Evolutionary conservation across 2,888 invertebrate genomes (phyloP).

Genomic region (Apamea sordens): DNA sequence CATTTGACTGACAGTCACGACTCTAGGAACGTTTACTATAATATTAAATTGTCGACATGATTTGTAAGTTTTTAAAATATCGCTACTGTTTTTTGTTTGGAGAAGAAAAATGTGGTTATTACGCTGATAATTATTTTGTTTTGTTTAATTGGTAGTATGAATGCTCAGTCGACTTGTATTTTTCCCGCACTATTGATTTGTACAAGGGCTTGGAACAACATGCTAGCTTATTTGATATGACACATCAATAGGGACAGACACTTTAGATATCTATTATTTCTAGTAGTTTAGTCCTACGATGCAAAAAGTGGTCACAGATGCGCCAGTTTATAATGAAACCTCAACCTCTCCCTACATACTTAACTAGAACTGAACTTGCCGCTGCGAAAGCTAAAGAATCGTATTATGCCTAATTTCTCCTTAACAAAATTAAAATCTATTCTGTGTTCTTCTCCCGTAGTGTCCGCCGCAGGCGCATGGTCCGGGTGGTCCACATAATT

Average conservation of each 20-base stretch:
- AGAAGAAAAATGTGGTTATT: conserved; percentile 3
- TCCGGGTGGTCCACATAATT: conserved; percentile 79
- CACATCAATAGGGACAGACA: too few species aligned
- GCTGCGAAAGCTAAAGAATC: background rate
- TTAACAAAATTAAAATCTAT: background rate
- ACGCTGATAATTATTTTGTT: conserved; percentile 23
- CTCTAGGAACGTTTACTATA: conserved; percentile 14
- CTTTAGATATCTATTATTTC: background rate
- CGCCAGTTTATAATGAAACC: too few species aligned
- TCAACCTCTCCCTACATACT: background rate
- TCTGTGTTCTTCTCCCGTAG: conserved; percentile 53
- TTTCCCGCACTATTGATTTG: background rate
- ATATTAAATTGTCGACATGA: conserved; percentile 35
- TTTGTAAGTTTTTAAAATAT: conserved; percentile 43
- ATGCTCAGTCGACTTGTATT: background rate
- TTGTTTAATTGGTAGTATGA: background rate
- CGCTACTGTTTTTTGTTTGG: conserved; percentile 60
- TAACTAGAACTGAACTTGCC: background rate
- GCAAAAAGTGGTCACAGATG: too few species aligned
- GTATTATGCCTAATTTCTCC: conserved; percentile 25
- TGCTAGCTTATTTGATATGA: background rate
- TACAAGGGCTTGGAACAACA: background rate
- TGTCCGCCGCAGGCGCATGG: conserved; percentile 73
- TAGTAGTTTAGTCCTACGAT: too few species aligned
- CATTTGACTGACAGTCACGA: conserved; percentile 63